Evolutionary conservation across 2,113 vertebrate species (phyloP).

Genomic region (Nibea coibor): DNA sequence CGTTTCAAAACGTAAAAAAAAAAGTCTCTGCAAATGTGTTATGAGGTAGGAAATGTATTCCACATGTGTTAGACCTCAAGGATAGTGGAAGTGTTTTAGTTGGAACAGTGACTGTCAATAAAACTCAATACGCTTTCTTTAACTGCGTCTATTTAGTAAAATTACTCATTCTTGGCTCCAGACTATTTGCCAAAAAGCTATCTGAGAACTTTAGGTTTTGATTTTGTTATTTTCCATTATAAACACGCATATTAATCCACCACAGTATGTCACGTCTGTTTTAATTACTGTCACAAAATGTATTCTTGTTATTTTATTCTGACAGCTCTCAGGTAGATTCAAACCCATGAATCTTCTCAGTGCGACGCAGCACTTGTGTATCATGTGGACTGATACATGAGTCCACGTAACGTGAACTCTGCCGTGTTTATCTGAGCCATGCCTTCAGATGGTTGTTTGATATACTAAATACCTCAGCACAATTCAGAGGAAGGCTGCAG

Average conservation of each 20-base stretch:
- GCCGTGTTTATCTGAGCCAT: neutral
- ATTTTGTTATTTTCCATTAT: neutral
- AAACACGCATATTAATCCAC: neutral
- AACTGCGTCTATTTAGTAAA: conserved; percentile 1
- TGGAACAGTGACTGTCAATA: neutral
- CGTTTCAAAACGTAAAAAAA: neutral
- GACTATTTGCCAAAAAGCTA: neutral
- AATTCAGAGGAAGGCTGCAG: neutral
- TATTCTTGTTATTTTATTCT: neutral
- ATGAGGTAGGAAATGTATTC: conserved; percentile 29
- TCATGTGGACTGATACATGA: neutral
- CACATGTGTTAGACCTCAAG: conserved; percentile 12
- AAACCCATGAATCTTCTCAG: neutral
- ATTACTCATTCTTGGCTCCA: neutral
- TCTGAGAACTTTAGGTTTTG: neutral
- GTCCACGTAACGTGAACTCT: neutral
- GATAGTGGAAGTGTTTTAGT: neutral
- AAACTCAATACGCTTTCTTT: neutral
- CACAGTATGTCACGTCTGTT: neutral
- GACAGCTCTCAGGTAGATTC: neutral
- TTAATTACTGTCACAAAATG: neutral
- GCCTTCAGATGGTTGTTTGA: neutral
- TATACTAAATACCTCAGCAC: neutral
- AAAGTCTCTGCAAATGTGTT: neutral
- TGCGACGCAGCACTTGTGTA: neutral